Evolutionary conservation across 2,888 invertebrate species (phyloP).

Genomic region (Arge pagana): DNA sequence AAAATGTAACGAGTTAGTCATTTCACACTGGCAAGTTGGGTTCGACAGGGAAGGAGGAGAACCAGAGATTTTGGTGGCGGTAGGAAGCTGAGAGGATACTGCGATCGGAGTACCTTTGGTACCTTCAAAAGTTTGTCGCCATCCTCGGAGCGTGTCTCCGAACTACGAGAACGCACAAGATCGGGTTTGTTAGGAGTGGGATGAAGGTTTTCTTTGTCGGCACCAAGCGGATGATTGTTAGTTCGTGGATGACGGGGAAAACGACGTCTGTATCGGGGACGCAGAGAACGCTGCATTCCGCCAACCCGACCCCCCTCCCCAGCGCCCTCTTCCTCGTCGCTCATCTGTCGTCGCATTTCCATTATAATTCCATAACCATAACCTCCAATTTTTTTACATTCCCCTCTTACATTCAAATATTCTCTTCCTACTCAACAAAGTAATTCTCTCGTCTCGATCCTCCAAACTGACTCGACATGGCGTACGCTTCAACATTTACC

Average conservation of each 20-base stretch:
- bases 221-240: conserved; percentile 33
- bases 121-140: conserved; percentile 37
- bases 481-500: too few relatives aligned
- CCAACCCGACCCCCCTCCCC: conserved; percentile 56
- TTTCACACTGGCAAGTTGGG: too few relatives aligned
- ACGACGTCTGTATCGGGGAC: conserved; percentile 59
- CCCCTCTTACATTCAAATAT: too few relatives aligned
- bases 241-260: conserved; percentile 41
- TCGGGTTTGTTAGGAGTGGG: conserved; percentile 31
- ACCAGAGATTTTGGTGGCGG: neutral
- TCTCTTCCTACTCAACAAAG: too few relatives aligned
- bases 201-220: conserved; percentile 34
- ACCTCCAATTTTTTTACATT: too few relatives aligned
- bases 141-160: conserved; percentile 30
- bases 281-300: conserved; percentile 55
- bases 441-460: too few relatives aligned
- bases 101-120: conserved; percentile 8
- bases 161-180: conserved; percentile 27
- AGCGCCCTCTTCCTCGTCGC: conserved; percentile 54
- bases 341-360: conserved; percentile 40
- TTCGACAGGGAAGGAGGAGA: neutral
- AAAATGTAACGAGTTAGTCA: too few relatives aligned
- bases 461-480: too few relatives aligned
- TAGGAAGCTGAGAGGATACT: too few relatives aligned
- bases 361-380: too few relatives aligned